Conservation (phyloP, 1,140 invertebrate genomes). For the Hycleus phaleratus region DNA sequence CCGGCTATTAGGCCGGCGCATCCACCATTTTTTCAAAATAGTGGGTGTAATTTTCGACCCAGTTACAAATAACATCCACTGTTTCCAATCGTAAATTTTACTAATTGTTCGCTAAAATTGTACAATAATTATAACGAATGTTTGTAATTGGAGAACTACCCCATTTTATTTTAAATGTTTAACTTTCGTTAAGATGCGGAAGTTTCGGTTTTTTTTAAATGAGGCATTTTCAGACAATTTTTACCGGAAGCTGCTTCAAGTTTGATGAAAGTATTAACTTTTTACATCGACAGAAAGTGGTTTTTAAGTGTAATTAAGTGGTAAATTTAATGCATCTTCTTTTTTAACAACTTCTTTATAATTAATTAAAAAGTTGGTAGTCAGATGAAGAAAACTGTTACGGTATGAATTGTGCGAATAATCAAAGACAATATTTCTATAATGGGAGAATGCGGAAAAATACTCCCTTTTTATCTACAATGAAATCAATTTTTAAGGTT, state of each 20-base stretch:
- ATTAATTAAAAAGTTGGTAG: constrained; percentile 2
- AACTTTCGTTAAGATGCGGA: too few relatives aligned
- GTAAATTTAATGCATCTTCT: constrained; percentile 15
- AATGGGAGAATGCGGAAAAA: not conserved
- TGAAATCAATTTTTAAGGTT: constrained; percentile 4
- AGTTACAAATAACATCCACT: too few relatives aligned
- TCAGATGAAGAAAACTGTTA: constrained; percentile 1
- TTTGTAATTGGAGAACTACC: too few relatives aligned
- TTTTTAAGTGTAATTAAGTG: constrained; percentile 18
- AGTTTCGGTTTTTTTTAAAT: too few relatives aligned
- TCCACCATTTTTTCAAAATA: too few relatives aligned
- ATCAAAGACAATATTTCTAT: not conserved
- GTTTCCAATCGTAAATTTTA: too few relatives aligned
- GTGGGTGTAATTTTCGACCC: too few relatives aligned
- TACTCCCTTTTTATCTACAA: not conserved
- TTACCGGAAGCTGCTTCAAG: not conserved
- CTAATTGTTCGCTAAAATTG: too few relatives aligned
- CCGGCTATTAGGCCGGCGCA: too few relatives aligned
- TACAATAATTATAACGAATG: too few relatives aligned
- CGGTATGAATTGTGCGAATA: not conserved
- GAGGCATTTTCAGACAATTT: too few relatives aligned
- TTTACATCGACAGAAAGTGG: constrained; percentile 13
- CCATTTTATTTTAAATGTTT: too few relatives aligned
- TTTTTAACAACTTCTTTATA: not conserved
- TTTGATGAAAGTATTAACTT: constrained; percentile 15